Evolutionary conservation across 2,888 invertebrate species (phyloP).

Genomic region (Scaptomyza caliginosa): DNA sequence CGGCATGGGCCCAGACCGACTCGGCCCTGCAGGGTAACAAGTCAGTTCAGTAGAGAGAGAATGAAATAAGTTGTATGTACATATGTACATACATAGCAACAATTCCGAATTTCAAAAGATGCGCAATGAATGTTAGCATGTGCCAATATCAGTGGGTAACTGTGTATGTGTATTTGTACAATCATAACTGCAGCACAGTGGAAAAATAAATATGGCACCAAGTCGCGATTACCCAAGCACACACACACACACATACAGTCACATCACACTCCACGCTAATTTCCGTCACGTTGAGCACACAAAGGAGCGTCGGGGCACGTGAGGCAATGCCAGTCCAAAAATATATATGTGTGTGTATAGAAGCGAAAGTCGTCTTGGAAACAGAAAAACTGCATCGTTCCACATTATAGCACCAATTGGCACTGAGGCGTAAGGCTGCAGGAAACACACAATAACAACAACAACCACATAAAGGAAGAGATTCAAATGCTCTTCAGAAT

Average conservation of each 20-base stretch:
- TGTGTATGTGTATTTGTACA: constrained; percentile 44
- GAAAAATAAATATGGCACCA: constrained; percentile 72
- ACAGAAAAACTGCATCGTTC: constrained; percentile 43
- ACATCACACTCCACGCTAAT: constrained; percentile 67
- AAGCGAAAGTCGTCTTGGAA: constrained; percentile 42
- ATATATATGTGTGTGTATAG: constrained; percentile 12
- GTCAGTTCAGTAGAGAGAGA: constrained; percentile 45
- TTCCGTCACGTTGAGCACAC: constrained; percentile 80
- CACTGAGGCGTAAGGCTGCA: constrained; percentile 46
- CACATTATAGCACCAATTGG: constrained; percentile 38
- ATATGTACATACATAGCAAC: constrained; percentile 53
- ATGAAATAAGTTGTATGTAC: constrained; percentile 59
- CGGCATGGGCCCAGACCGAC: constrained; percentile 2
- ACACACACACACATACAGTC: constrained; percentile 23
- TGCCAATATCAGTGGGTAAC: constrained; percentile 30
- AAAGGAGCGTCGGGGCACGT: constrained; percentile 71
- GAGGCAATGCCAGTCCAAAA: constrained; percentile 47
- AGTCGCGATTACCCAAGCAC: constrained; percentile 40
- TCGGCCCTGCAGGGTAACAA: constrained; percentile 20
- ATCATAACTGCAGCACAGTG: constrained; percentile 75
- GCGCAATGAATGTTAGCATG: constrained; percentile 59
- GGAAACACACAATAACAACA: constrained; percentile 13
- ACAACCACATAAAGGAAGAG: constrained; percentile 1
- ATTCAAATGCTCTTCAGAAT: constrained; percentile 26
- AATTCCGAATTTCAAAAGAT: constrained; percentile 69